These are phyloP conservation scores for Euzophera pinguis DNA, from an alignment of 2,888 invertebrate genomes.

Conservation along the genomic window DNA sequence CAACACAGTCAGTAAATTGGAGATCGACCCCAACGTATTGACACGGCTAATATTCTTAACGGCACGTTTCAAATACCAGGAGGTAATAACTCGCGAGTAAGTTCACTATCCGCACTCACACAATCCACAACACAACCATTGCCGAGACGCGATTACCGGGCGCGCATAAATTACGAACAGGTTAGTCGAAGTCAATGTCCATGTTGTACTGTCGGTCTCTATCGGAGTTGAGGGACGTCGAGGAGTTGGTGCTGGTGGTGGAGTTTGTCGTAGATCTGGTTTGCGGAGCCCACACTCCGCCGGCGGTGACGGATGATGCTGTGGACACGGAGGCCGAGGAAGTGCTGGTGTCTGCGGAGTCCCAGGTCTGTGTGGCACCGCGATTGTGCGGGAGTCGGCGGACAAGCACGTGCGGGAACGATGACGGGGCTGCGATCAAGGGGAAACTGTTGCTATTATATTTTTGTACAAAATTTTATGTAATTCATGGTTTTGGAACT, in stretches of 20 bases:
- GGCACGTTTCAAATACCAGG: background rate
- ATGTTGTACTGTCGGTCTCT: conserved; percentile 60
- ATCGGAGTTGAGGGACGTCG: conserved; percentile 36
- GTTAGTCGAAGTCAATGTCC: conserved; percentile 70
- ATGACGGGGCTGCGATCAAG: conserved; percentile 12
- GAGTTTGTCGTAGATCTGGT: conserved; percentile 27
- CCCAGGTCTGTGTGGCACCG: conserved; percentile 13
- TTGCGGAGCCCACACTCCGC: conserved; percentile 39
- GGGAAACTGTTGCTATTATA: background rate
- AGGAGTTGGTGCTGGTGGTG: conserved; percentile 34
- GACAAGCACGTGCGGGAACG: conserved; percentile 38
- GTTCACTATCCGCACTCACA: conserved; percentile 14
- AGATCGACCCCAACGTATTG: background rate
- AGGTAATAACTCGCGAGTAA: background rate
- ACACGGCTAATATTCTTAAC: conserved; percentile 18
- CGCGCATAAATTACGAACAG: background rate
- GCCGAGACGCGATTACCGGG: conserved; percentile 13
- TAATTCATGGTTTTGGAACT: no score
- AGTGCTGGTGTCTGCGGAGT: conserved; percentile 20
- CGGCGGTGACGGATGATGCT: conserved; percentile 29
- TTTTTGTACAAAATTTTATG: no score
- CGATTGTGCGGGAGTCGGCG: conserved; percentile 24
- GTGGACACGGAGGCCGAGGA: conserved; percentile 17
- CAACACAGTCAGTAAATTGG: conserved; percentile 3
- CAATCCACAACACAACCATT: conserved; percentile 18